phyloP scores from a whole-genome alignment of 2,113 vertebrate species.

The Pimephales promelas region DNA sequence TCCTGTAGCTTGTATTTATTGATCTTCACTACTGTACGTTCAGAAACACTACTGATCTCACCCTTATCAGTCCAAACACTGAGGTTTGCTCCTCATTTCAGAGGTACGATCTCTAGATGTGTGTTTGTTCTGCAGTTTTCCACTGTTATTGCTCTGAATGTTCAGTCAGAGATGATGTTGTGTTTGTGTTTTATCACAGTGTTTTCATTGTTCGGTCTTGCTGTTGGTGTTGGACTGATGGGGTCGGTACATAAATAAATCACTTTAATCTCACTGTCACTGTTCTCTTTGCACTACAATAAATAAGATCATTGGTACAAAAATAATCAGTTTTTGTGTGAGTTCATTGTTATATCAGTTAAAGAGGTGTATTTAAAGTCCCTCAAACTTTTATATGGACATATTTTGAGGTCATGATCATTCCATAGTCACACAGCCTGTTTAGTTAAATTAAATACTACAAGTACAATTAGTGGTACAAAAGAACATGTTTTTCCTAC shows the following conservation, averaged over 20 bases:
- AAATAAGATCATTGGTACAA: neutral
- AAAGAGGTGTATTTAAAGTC: no score
- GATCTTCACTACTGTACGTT: neutral
- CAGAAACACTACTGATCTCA: constrained; percentile 6
- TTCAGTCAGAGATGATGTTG: neutral
- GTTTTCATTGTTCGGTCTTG: neutral
- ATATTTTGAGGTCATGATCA: no score
- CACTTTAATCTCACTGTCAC: constrained; percentile 4
- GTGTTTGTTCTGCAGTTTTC: neutral
- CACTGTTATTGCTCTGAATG: constrained; percentile 38
- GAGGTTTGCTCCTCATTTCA: neutral
- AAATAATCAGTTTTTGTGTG: no score
- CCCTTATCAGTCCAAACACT: neutral
- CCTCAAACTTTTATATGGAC: no score
- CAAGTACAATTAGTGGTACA: no score
- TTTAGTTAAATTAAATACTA: no score
- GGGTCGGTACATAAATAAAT: neutral
- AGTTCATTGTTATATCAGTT: no score
- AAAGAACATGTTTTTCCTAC: no score
- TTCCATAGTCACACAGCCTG: no score
- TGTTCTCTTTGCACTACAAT: constrained; percentile 38
- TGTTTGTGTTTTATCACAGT: neutral
- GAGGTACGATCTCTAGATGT: no score
- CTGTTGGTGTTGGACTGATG: constrained; percentile 9
- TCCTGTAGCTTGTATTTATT: neutral